Evolutionary conservation across 2,113 vertebrate genomes (phyloP).

Genomic region (Sceloporus undulatus): DNA sequence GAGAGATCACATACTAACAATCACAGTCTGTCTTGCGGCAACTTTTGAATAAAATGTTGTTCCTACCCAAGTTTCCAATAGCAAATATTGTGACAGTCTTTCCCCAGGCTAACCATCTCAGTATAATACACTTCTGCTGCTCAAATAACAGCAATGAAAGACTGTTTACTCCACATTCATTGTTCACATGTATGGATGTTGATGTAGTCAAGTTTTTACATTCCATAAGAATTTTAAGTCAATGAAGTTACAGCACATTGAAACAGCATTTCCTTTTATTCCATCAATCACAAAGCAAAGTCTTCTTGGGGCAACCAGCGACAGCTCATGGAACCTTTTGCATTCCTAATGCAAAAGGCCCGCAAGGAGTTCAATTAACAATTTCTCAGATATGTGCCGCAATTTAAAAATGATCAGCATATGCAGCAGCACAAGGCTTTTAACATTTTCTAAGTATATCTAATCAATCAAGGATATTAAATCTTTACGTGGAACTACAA

Average conservation of each 20-base stretch:
- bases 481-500: slow-evolving; percentile 31
- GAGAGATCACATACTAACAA: neutral
- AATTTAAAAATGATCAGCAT: slow-evolving; percentile 18
- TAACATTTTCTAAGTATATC: slow-evolving; percentile 25
- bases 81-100: neutral
- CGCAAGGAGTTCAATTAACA: slow-evolving; percentile 29
- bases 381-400: slow-evolving; percentile 10
- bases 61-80: neutral
- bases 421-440: neutral
- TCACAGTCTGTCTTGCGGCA: neutral
- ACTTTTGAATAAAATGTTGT: neutral
- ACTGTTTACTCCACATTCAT: neutral
- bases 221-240: slow-evolving; percentile 6
- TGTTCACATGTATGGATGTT: slow-evolving; percentile 4
- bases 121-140: neutral
- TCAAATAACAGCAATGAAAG: slow-evolving; percentile 2
- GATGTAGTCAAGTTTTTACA: neutral
- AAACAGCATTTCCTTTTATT: slow-evolving; percentile 8
- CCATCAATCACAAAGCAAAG: slow-evolving; percentile 20
- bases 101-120: neutral
- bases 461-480: slow-evolving; percentile 38
- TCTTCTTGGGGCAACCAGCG: neutral
- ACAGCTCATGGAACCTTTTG: neutral
- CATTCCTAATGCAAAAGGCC: slow-evolving; percentile 28
- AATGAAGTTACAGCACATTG: neutral